Percentiles rank a stretch among this genome's conserved stretches.
phyloP scores from a whole-genome alignment of 2,797 vertebrate genomes.

The Myripristis murdjan region DNA sequence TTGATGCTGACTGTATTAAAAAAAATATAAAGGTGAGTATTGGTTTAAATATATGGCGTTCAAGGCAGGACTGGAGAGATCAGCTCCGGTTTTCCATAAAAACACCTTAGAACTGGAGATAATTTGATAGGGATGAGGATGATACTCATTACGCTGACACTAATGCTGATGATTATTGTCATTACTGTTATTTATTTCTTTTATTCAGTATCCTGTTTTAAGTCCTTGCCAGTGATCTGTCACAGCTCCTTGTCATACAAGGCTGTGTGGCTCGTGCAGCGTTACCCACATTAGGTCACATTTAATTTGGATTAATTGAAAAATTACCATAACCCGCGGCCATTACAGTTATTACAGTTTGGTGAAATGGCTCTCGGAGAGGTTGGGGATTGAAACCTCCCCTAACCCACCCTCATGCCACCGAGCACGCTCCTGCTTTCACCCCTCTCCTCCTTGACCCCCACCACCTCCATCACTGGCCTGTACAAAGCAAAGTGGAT shows the following conservation, averaged over 20 bases:
- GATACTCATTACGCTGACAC: conserved; percentile 53
- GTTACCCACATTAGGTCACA: conserved; percentile 57
- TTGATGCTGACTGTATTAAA: background rate
- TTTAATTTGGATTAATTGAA: conserved; percentile 82
- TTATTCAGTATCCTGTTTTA: conserved; percentile 43
- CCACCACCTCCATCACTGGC: background rate
- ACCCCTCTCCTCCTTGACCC: background rate
- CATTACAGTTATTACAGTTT: conserved; percentile 73
- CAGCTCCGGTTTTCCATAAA: conserved; percentile 12
- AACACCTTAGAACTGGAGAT: conserved; percentile 28
- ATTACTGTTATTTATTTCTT: conserved; percentile 56
- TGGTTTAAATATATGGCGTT: background rate
- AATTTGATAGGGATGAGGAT: conserved; percentile 61
- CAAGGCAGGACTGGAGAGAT: background rate
- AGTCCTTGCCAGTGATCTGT: conserved; percentile 35
- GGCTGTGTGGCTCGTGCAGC: conserved; percentile 47
- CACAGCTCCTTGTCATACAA: conserved; percentile 43
- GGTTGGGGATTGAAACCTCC: conserved; percentile 48
- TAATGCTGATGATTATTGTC: conserved; percentile 60
- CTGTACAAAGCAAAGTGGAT: conserved; percentile 29
- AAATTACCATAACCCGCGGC: conserved; percentile 76
- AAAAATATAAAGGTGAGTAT: background rate
- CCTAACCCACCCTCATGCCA: conserved; percentile 12
- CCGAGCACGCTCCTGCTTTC: background rate
- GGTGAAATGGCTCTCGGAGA: conserved; percentile 52